Evolutionary conservation across 2,113 vertebrate species (phyloP), one percentile per base, ranked within the genome.

Genomic region (Tichodroma muraria): DNA sequence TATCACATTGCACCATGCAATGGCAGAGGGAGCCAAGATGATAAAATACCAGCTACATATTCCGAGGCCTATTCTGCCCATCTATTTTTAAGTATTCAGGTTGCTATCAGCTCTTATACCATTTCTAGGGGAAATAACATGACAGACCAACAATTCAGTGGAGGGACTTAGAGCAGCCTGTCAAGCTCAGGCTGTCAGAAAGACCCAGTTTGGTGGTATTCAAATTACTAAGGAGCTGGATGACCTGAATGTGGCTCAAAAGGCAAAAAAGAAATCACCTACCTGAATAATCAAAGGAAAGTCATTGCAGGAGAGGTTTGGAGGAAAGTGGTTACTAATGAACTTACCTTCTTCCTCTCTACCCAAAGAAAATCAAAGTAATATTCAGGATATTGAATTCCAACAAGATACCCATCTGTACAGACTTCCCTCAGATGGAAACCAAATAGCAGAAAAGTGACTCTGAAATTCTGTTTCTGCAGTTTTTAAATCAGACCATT

Each of bases 81-180:
- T 50, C 92, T 96, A 90, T 95, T 95, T 94, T 96, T 94, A 96
- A 89, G 45, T 14, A 49, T 85, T 54, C 72, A 37, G 84, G 66
- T 80, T 78, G 81, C 82, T 63, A 91, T 91, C 87, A 35, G 63
- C 73, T 95, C 87, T n/a, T 54, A 80, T 45, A 88, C 80, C 85
- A 75, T 80, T 88, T 82, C 85, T 13, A 44, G 89, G 44, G 69
- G 81, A 89, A 91, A 84, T 49, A 69, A 92, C 64, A 23, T 54
- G 93, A 91, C 81, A 89, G 56, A 85, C 73, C 63, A 83, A 69
- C 54, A 68, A 91, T 66, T 90, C 91, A 89, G 72, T 60, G 57
- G 75, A 88, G 22, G 65, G 80, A 88, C 82, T 80, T 10, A 7
- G 87, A 81, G 89, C 53, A 91, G 63, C 52, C 90, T 87, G 78